Evolutionary conservation across 2,113 vertebrate species (phyloP), one percentile per base, ranked within the genome.

Genomic region (Phycodurus eques): DNA sequence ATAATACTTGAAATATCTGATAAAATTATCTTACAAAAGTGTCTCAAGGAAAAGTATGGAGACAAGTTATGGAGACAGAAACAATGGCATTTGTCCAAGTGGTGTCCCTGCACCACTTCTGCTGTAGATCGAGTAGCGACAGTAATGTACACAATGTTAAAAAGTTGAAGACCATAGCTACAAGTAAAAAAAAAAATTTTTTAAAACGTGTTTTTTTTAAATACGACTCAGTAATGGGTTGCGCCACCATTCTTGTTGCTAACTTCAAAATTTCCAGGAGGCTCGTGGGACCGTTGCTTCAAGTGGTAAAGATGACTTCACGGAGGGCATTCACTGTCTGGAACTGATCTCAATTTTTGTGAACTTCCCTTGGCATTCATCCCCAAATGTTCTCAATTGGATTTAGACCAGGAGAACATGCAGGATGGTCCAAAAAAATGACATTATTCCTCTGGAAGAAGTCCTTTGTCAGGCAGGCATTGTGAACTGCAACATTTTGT

Each of bases 351-450:
- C 68, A 22, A 4, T 66, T 65, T 54, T 66, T 65, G 61, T 56
- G 15, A 64, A 72, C 60, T 42, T 64, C 60, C 60, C 46, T 53
- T 42, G 19, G 46, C 70, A 63, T 72, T 19, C 61, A 67, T 68
- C 33, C 62, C 62, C 62, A 64, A 64, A 64, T 35, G 57, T 60
- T 60, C 7, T 3, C 27, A 13, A 33, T 60, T 12, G 22, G 57
- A 60, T 60, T 60, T 60, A 60, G 22, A 60, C 27, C 11, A 60
- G 22, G 63, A 11, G 57, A 59, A 70, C 68, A 70, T 20, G 15
- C n/a, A 56, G 60, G 60, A 46, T 64, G 56, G 6, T 54, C 35
- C 57, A 44, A 75, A 62, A 68, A 61, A 56, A 47, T 12, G 5
- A 56, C 4, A 8, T 14, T 66, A 67, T 39, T 64, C 49, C 57